Conservation (phyloP, 1,140 invertebrate species). For the Odontomachus brunneus region DNA sequence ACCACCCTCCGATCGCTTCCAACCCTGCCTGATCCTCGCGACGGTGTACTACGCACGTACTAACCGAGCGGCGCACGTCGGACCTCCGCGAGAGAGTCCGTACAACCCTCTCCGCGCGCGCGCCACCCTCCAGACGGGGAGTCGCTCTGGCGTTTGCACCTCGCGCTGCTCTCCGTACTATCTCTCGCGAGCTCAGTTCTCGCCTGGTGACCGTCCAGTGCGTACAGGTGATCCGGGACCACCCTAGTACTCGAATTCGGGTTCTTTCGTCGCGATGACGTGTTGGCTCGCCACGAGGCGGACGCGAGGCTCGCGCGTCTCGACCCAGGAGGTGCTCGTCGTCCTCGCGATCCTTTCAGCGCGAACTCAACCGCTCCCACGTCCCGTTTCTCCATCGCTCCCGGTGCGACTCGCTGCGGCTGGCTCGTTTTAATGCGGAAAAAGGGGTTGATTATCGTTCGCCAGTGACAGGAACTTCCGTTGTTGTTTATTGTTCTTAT, state of each 20-base stretch:
- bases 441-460: slow-evolving; percentile 1
- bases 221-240: slow-evolving; percentile 72
- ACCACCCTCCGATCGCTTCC: slow-evolving; percentile 1
- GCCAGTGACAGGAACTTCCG: neutral
- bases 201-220: slow-evolving; percentile 79
- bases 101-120: slow-evolving; percentile 64
- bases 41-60: slow-evolving; percentile 69
- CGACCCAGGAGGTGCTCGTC: slow-evolving; percentile 50
- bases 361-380: neutral
- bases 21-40: slow-evolving; percentile 57
- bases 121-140: slow-evolving; percentile 41
- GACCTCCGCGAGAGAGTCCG: slow-evolving; percentile 36
- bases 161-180: slow-evolving; percentile 69
- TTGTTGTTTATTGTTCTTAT: neutral
- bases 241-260: slow-evolving; percentile 44
- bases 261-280: slow-evolving; percentile 72
- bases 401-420: slow-evolving; percentile 3
- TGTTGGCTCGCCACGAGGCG: slow-evolving; percentile 74
- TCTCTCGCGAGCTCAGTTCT: slow-evolving; percentile 79
- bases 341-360: neutral
- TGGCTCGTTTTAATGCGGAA: slow-evolving; percentile 56
- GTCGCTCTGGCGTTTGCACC: slow-evolving; percentile 42
- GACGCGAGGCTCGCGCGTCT: slow-evolving; percentile 63
- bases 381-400: neutral
- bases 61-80: slow-evolving; percentile 73